phyloP scores from a whole-genome alignment of 2,888 invertebrate genomes.

The Oscheius onirici region DNA sequence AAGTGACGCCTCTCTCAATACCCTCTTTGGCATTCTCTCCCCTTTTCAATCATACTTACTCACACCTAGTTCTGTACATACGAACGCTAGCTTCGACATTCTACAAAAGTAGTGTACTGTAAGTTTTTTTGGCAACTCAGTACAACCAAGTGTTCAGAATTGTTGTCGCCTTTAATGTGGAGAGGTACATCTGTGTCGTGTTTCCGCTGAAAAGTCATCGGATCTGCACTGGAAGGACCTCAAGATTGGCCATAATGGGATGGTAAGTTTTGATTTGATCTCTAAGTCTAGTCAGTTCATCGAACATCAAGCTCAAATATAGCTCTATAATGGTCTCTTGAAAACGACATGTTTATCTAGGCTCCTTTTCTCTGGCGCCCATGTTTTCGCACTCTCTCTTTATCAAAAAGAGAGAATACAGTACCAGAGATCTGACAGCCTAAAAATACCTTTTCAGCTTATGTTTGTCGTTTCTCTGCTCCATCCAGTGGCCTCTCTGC shows the following conservation, averaged over 20 bases:
- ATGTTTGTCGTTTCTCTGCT: slow-evolving; percentile 63
- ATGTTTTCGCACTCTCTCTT: slow-evolving; percentile 8
- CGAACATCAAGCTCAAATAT: too few species aligned
- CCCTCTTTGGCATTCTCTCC: slow-evolving; percentile 56
- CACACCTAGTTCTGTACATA: slow-evolving; percentile 64
- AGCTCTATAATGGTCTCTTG: background rate
- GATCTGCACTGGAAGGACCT: slow-evolving; percentile 60
- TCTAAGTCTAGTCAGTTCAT: background rate
- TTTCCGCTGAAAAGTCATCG: slow-evolving; percentile 66
- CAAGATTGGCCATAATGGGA: slow-evolving; percentile 53
- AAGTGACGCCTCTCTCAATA: slow-evolving; percentile 62
- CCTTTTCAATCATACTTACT: slow-evolving; percentile 55
- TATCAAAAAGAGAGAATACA: background rate
- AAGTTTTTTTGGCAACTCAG: slow-evolving; percentile 40
- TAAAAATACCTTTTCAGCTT: slow-evolving; percentile 38
- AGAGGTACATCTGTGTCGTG: slow-evolving; percentile 71
- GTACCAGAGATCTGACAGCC: background rate
- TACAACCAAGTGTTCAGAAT: too few species aligned
- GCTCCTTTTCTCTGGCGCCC: background rate
- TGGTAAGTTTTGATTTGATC: slow-evolving; percentile 40
- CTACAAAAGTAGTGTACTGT: slow-evolving; percentile 71
- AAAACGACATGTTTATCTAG: slow-evolving; percentile 17
- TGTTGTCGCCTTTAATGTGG: slow-evolving; percentile 71
- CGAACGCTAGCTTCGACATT: slow-evolving; percentile 70
- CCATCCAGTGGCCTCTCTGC: slow-evolving; percentile 70